Conservation (phyloP, 2,797 vertebrate species). For the Enteromius trimaculatus region DNA sequence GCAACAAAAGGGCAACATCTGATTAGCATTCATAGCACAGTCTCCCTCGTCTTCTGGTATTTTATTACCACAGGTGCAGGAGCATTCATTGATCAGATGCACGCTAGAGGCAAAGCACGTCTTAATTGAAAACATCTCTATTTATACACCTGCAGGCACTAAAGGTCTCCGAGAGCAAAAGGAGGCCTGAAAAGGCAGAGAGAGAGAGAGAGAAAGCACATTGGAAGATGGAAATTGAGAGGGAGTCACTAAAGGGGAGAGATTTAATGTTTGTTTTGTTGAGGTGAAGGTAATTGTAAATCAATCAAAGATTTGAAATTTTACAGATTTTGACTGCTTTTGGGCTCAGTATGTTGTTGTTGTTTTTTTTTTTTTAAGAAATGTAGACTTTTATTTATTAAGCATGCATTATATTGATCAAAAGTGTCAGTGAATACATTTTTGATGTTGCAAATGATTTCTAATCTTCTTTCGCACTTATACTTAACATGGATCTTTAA, state of each 20-base stretch:
- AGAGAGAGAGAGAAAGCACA: slow-evolving; percentile 39
- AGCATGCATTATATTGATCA: not conserved
- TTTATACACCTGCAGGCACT: slow-evolving; percentile 88
- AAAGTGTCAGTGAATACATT: not conserved
- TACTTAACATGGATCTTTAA: not conserved
- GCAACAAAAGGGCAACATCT: slow-evolving; percentile 80
- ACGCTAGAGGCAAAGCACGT: slow-evolving; percentile 78
- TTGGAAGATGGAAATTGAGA: slow-evolving; percentile 28
- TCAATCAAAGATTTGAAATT: not conserved
- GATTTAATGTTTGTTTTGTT: slow-evolving; percentile 23
- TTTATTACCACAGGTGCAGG: slow-evolving; percentile 90
- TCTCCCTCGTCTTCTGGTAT: slow-evolving; percentile 74
- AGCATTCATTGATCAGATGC: slow-evolving; percentile 82
- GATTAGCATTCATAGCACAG: slow-evolving; percentile 80
- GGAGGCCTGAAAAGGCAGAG: slow-evolving; percentile 51
- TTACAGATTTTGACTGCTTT: not conserved
- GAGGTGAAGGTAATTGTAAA: not conserved
- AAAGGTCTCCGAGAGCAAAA: slow-evolving; percentile 77
- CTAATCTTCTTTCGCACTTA: not conserved
- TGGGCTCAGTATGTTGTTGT: not conserved
- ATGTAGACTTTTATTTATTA: not conserved
- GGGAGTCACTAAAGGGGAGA: not conserved
- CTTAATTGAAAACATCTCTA: slow-evolving; percentile 85
- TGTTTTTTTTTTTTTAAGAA: not conserved
- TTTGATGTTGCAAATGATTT: not conserved